Base-by-base conservation (phyloP, 2,797 vertebrate genomes). In the Neosilurus mollespiculum region DNA sequence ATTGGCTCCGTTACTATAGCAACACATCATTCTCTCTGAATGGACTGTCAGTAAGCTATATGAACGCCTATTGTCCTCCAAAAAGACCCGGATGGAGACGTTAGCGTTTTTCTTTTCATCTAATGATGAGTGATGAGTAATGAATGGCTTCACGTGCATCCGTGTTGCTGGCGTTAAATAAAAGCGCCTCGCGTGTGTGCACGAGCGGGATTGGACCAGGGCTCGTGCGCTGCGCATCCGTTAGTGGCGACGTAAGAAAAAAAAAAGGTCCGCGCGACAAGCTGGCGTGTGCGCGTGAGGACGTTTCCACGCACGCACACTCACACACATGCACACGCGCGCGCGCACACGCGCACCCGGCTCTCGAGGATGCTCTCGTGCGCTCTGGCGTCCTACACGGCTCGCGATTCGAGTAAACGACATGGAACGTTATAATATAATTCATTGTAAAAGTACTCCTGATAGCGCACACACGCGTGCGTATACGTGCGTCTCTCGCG, bases 391-490 rank as follows among this genome's bases (percentile, higher is more conserved):
- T 82, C 82, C 89, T 84, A 89, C 92, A 88, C 26, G 89, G 70
- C 73, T 76, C 56, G 73, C 56, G 71, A 24, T 30, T 56, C 51
- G 51, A 73, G 71, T 89, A 54, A 84, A 88, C 90, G 91, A 88
- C 91, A 92, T 92, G 92, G 91, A 91, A 58, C 91, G 90, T 89
- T 89, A 86, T 89, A 75, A 92, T 90, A 43, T 43, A 2, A 43
- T 43, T 43, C 2, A 43, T 43, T 43, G 6, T 6, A 43, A 43
- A 6, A 43, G 6, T 6, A 6, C 37, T 43, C 91, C 6, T 37
- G 2, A 22, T 54, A 73, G 70, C 49, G 70, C 49, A 24, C 58
- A 58, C 80, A 51, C 22, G 75, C 66, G 65, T 9, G 34, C 43
- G 51, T 12, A 43, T 58, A 26, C 34, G 80, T 49, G 67, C 14